Percentiles rank a stretch among this genome's conserved stretches.
These are phyloP conservation scores for Cylas formicarius DNA, from an alignment of 1,140 invertebrate species.

Conservation along the genomic window DNA sequence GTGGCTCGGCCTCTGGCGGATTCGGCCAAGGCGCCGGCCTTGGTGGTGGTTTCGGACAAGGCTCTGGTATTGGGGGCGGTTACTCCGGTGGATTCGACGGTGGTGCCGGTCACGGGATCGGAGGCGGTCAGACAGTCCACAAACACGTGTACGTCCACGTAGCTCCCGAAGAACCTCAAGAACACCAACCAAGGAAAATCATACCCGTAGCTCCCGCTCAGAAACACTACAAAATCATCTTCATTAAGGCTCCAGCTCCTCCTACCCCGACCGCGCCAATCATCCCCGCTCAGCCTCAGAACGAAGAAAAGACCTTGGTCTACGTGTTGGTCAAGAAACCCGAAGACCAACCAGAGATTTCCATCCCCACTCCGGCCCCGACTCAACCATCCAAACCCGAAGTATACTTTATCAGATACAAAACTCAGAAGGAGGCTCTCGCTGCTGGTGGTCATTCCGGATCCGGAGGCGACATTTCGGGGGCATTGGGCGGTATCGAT, in stretches of 20 bases:
- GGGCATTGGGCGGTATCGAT: constrained; percentile 18
- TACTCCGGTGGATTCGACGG: constrained; percentile 18
- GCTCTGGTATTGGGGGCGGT: constrained; percentile 20
- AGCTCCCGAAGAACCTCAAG: constrained; percentile 61
- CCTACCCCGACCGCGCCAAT: constrained; percentile 66
- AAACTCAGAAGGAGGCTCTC: constrained; percentile 63
- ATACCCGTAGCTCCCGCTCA: constrained; percentile 53
- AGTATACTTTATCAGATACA: constrained; percentile 85
- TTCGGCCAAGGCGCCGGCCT: constrained; percentile 6
- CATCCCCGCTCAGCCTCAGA: constrained; percentile 53
- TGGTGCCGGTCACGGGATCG: constrained; percentile 5
- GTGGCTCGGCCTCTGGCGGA: not conserved
- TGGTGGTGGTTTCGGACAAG: no score
- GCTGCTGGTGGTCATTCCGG: constrained; percentile 32
- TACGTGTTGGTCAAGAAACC: constrained; percentile 82
- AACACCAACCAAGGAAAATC: constrained; percentile 40
- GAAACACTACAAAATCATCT: constrained; percentile 83
- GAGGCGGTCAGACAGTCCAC: constrained; percentile 43
- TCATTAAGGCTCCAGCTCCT: constrained; percentile 77
- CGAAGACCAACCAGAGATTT: constrained; percentile 69
- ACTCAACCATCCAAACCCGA: constrained; percentile 77
- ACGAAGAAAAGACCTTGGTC: constrained; percentile 82
- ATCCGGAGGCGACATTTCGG: constrained; percentile 12
- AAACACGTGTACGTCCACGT: constrained; percentile 70
- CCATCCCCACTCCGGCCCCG: constrained; percentile 63